Evolutionary conservation across 2,888 invertebrate genomes (phyloP), one percentile per base, ranked within the genome.

Genomic region (Metacarcinus magister): DNA sequence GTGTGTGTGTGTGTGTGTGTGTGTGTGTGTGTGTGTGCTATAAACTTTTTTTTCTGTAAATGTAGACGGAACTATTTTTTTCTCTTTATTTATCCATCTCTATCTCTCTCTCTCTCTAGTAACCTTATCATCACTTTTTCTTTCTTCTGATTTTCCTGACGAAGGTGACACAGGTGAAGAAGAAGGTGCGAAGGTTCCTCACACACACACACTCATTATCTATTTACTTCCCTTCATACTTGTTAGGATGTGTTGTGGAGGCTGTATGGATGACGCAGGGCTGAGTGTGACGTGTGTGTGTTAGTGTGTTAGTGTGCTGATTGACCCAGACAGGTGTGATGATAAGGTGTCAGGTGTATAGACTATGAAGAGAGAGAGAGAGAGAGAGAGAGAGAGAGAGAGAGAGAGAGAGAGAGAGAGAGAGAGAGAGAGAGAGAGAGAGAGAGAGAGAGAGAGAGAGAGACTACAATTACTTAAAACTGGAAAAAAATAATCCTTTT

Each of bases 371-470:
- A 13, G 7, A 48, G 13, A 48, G 48, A 48, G 48, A 48, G 48
- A 60, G 60, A 60, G 60, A 60, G 60, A 60, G 60, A 67, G 67
- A 19, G 67, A 67, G 67, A 67, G 89, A 43, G 32, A 43, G 32
- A 89, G 32, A 89, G 43, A 89, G 89, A 43, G 89, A 43, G 32
- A 89, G 89, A 89, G 89, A 43, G 89, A 89, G 43, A 39, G 39
- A 89, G 89, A 43, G 89, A 89, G 89, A 89, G 89, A 89, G 89
- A 43, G 32, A 89, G 39, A 43, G 89, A 89, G 43, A 43, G 89
- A 89, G 16, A 43, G 39, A 89, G 89, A 43, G 89, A 43, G 89
- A 23, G 16, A 0, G 16, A 23, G 3, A 7, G 5, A n/a, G n/a
- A n/a, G n/a, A n/a, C n/a, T n/a, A n/a, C n/a, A n/a, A n/a, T n/a